Evolutionary conservation across 2,888 invertebrate genomes (phyloP), one percentile per base, ranked within the genome.

Genomic region (Sturmia bella): DNA sequence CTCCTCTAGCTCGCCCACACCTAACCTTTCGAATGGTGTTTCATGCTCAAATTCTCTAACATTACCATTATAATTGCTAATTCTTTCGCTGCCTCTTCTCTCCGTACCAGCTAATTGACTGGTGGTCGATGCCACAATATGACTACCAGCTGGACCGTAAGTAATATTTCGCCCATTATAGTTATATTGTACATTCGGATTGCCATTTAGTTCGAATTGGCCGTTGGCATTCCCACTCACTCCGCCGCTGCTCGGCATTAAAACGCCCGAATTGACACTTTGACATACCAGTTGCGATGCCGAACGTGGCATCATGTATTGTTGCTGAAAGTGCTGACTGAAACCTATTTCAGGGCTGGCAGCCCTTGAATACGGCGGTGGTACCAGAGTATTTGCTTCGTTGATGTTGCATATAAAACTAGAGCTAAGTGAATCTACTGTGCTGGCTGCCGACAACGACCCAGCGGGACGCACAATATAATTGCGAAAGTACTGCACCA

Each of bases 331-430:
- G 24, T 87, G 86, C 85, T 92, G 91, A 75, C 91, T 92, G 84
- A 90, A 91, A 77, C 93, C 91, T 86, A 94, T 93, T 85, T 95
- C 95, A 86, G 95, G 93, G 90, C 95, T 95, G 86, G 94, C 94
- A 85, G 95, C 94, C 87, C 95, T 94, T 76, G 96, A 96, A 91
- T 96, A 96, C 17, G 96, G 96, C 56, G 96, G 96, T 79, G 96
- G 96, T 86, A 96, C 94, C 89, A 96, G 92, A 76, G 95, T 94
- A 90, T 96, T 96, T 70, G 96, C 95, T 94, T 96, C 96, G 92
- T 96, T 96, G 85, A 95, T 94, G 87, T 95, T 96, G 91, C 96
- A 96, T 91, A 96, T 94, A 91, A 95, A 96, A 92, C 96, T 96
- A 86, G 96, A 96, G 91, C 95, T 96, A 87, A 96, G 92, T 85